phyloP scores from a whole-genome alignment of 2,797 vertebrate genomes.

The Chloroceryle amazona region DNA sequence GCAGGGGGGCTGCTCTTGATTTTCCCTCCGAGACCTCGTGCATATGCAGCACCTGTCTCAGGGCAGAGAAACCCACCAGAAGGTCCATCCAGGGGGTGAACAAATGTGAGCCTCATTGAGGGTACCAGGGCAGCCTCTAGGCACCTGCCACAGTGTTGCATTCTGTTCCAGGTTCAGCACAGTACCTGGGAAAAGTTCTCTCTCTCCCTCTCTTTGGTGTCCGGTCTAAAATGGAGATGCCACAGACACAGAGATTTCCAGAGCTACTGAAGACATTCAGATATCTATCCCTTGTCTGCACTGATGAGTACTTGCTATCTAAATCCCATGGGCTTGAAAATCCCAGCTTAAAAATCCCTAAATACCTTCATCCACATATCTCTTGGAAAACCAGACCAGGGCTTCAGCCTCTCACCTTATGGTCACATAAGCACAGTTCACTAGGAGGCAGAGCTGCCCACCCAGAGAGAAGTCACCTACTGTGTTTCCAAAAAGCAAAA shows the following conservation, averaged over 20 bases:
- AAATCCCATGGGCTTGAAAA: slow-evolving; percentile 5
- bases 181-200: neutral
- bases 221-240: neutral
- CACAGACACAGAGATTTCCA: neutral
- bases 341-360: slow-evolving; percentile 21
- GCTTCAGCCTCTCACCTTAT: neutral
- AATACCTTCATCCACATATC: neutral
- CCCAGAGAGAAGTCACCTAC: neutral
- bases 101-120: neutral
- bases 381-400: neutral
- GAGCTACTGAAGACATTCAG: neutral
- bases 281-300: neutral
- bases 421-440: slow-evolving; percentile 1
- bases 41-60: accelerated
- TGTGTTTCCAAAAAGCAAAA: neutral
- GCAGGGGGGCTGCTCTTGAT: neutral
- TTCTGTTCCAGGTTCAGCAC: neutral
- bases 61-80: neutral
- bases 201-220: neutral
- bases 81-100: neutral
- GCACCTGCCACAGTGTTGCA: accelerated
- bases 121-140: neutral
- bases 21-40: neutral
- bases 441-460: neutral
- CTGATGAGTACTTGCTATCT: neutral